These are phyloP conservation scores for Typhlichthys eigenmanni DNA, from an alignment of 2,797 vertebrate genomes.

Conservation along the genomic window DNA sequence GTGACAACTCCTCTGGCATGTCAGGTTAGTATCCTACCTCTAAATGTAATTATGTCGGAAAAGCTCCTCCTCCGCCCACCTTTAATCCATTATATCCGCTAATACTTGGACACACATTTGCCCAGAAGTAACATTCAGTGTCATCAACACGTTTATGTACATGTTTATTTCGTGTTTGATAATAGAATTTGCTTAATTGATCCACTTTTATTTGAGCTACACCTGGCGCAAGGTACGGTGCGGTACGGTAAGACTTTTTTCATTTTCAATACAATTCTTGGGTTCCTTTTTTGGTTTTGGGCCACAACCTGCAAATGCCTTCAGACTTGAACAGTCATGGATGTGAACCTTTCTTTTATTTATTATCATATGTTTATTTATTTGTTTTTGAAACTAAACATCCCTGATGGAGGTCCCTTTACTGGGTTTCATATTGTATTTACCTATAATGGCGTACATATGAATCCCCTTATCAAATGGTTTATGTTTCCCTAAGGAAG, in stretches of 20 bases:
- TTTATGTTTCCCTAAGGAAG: no score
- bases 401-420: constrained; percentile 32
- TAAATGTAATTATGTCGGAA: constrained; percentile 54
- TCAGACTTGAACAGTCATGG: background rate
- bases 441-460: constrained; percentile 10
- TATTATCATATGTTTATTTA: no score
- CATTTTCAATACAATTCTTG: background rate
- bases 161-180: constrained; percentile 10
- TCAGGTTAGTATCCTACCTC: constrained; percentile 22
- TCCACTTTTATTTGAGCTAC: background rate
- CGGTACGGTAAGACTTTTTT: constrained; percentile 36
- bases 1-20: background rate
- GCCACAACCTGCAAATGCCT: constrained; percentile 20
- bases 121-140: constrained; percentile 20
- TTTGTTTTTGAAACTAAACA: constrained; percentile 32
- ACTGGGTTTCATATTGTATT: constrained; percentile 29
- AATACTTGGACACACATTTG: constrained; percentile 46
- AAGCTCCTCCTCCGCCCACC: constrained; percentile 61
- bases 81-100: constrained; percentile 68
- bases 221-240: constrained; percentile 25
- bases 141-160: background rate
- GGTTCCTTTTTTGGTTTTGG: background rate
- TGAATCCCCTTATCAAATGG: background rate
- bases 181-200: background rate
- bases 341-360: constrained; percentile 1